phyloP scores from a whole-genome alignment of 2,113 vertebrate species.

The Zootoca vivipara region DNA sequence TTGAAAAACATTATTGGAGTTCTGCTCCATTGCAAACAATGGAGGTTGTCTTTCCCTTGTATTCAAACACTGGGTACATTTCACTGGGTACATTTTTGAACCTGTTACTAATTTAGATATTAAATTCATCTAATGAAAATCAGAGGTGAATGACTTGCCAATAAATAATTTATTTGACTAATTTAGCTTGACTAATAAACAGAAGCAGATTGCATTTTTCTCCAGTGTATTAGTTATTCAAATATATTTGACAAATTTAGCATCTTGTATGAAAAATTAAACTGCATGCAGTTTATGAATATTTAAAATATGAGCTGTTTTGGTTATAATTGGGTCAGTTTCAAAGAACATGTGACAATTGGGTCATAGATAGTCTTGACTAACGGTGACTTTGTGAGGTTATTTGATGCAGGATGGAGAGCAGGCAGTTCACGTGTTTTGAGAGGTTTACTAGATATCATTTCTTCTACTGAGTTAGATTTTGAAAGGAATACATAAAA shows the following conservation, averaged over 20 bases:
- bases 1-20: neutral
- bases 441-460: neutral
- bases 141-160: neutral
- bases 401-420: neutral
- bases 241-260: conserved; percentile 18
- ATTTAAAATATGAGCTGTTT: neutral
- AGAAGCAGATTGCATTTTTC: conserved; percentile 20
- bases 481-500: neutral
- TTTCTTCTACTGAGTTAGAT: neutral
- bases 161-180: neutral
- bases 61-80: fast-evolving
- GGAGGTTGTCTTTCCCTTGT: fast-evolving
- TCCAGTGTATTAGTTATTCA: neutral
- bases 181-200: conserved; percentile 5
- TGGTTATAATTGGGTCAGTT: neutral
- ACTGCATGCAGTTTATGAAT: conserved; percentile 16
- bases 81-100: fast-evolving
- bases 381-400: neutral
- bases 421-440: neutral
- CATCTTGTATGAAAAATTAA: conserved; percentile 1
- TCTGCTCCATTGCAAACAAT: neutral
- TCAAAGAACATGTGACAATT: neutral
- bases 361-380: conserved; percentile 2
- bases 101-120: conserved; percentile 17
- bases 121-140: neutral